A percentile compares a stretch with the other conserved stretches of the same genome.
These are phyloP conservation scores for Ganaspis brasiliensis DNA, from an alignment of 2,888 invertebrate species.

Conservation along the genomic window DNA sequence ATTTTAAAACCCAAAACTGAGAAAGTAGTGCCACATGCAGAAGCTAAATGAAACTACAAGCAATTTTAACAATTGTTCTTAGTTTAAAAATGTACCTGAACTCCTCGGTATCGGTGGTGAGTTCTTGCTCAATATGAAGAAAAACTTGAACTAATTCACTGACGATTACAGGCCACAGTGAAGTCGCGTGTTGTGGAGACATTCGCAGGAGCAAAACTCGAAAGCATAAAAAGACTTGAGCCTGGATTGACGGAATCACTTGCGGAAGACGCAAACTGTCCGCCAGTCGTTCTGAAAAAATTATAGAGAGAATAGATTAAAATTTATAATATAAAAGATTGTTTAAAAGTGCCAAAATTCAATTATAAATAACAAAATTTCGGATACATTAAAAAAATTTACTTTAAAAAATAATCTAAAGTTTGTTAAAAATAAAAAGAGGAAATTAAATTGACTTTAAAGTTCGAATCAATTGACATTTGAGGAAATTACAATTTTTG, in stretches of 20 bases:
- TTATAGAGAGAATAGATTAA: too few relatives aligned
- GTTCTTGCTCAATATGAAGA: constrained; percentile 91
- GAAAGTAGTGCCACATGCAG: neutral
- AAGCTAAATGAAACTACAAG: constrained; percentile 2
- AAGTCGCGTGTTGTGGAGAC: constrained; percentile 92
- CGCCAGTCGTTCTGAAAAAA: constrained; percentile 90
- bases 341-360: too few relatives aligned
- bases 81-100: constrained; percentile 83
- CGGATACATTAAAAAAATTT: too few relatives aligned
- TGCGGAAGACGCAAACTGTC: constrained; percentile 90
- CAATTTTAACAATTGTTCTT: constrained; percentile 11
- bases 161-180: constrained; percentile 95
- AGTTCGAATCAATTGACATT: too few relatives aligned
- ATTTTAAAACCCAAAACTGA: neutral
- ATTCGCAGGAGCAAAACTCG: constrained; percentile 92
- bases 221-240: constrained; percentile 93
- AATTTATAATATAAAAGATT: too few relatives aligned
- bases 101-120: constrained; percentile 88
- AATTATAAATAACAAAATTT: too few relatives aligned
- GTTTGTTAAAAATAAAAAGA: too few relatives aligned
- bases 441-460: too few relatives aligned
- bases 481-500: too few relatives aligned
- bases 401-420: too few relatives aligned
- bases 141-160: constrained; percentile 95
- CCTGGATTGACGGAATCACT: constrained; percentile 88